Evolutionary conservation across 2,113 vertebrate species (phyloP).

Genomic region (Triplophysa rosa): DNA sequence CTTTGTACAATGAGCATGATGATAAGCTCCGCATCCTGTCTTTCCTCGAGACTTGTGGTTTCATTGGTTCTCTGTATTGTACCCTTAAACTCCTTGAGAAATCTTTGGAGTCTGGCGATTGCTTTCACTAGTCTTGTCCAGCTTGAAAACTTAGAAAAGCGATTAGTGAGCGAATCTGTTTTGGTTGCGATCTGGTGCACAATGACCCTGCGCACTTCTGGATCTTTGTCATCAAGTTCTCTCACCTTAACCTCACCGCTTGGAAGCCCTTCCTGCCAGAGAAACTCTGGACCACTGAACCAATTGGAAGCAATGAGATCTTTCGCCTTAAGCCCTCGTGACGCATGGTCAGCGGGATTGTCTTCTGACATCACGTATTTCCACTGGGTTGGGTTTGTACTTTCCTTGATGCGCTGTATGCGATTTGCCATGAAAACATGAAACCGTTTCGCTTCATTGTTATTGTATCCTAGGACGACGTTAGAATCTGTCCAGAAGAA

Average conservation of each 20-base stretch:
- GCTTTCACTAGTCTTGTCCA: slow-evolving; percentile 12
- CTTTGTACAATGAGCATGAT: neutral
- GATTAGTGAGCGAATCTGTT: neutral
- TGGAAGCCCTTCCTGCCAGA: neutral
- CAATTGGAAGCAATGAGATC: neutral
- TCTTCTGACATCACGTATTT: slow-evolving; percentile 11
- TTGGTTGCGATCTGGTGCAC: neutral
- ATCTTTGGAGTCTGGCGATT: slow-evolving; percentile 12
- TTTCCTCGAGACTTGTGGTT: neutral
- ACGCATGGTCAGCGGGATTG: neutral
- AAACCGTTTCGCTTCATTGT: slow-evolving; percentile 44
- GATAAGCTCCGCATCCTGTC: neutral
- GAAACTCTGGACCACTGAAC: slow-evolving; percentile 21
- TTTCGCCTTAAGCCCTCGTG: too few species aligned
- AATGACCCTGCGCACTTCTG: slow-evolving; percentile 5
- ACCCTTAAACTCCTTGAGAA: slow-evolving; percentile 17
- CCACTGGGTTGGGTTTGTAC: too few species aligned
- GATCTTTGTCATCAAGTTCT: neutral
- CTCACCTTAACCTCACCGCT: slow-evolving; percentile 5
- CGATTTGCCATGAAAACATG: slow-evolving; percentile 38
- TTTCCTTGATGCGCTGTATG: slow-evolving; percentile 9
- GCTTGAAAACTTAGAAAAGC: neutral
- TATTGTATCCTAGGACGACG: slow-evolving; percentile 28
- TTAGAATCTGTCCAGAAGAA: slow-evolving; percentile 38
- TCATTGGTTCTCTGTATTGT: neutral